Evolutionary conservation across 2,797 vertebrate genomes (phyloP), one percentile per base, ranked within the genome.

Genomic region (Sebastes minor): DNA sequence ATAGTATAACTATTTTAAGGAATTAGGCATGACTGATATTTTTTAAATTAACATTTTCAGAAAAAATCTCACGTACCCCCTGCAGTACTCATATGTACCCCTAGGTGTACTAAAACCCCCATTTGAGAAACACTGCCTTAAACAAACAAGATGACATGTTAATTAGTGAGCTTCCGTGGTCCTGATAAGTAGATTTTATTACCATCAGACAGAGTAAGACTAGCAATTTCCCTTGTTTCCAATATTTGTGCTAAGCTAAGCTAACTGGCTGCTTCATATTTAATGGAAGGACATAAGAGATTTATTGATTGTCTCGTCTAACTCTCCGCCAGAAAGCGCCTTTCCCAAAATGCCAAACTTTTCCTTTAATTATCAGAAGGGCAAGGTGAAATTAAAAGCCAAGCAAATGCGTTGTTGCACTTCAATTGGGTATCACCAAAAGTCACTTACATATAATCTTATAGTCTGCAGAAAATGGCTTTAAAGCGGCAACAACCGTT

Each of bases 391-490:
- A 60, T 27, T 27, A 62, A 65, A 67, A 76, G 3, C 1, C 42
- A 55, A 20, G 22, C 5, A 33, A 27, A 72, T 14, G 6, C n/a
- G 38, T 23, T 12, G 11, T 3, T 30, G 57, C 4, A 30, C 16
- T 28, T 18, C 30, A 62, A 35, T 30, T 23, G 23, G 55, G 53
- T 23, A 55, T 2, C 35, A 16, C 42, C n/a, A 23, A 30, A 11
- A 64, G 22, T 61, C 38, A 32, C 27, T 56, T 30, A 27, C 22
- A 52, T 75, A 79, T 9, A 71, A 53, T 79, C 49, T 12, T 28
- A 77, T 22, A 38, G 46, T 53, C 23, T 55, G 53, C n/a, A n/a
- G 16, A 57, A 76, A 42, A 42, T 18, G 18, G 2, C 12, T 46
- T 8, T 33, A 28, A 72, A 74, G 62, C 22, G 49, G 32, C 3